A percentile compares a stretch with the other conserved stretches of the same genome.
phyloP scores from a whole-genome alignment of 2,888 invertebrate genomes.

The Hydropsyche betteni region DNA sequence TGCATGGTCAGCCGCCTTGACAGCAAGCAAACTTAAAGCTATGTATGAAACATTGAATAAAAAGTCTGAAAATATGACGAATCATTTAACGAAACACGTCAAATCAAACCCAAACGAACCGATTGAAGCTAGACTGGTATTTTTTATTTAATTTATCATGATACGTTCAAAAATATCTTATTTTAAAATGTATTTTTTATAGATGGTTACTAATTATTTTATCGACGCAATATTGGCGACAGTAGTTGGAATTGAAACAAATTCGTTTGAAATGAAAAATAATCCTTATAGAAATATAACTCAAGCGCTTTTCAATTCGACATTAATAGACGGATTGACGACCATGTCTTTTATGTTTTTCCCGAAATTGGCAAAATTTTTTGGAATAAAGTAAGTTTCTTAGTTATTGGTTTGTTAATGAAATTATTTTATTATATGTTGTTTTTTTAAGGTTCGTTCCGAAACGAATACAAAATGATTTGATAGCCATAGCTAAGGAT shows the following conservation, averaged over 20 bases:
- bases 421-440: not conserved
- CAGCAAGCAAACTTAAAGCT: constrained; percentile 43
- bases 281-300: constrained; percentile 47
- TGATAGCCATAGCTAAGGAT: constrained; percentile 46
- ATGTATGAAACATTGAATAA: constrained; percentile 39
- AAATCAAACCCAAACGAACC: constrained; percentile 38
- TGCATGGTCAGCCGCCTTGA: constrained; percentile 49
- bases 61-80: constrained; percentile 40
- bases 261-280: constrained; percentile 43
- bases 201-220: constrained; percentile 47
- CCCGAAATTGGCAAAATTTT: constrained; percentile 39
- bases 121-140: constrained; percentile 46
- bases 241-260: constrained; percentile 44
- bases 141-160: constrained; percentile 1
- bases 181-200: constrained; percentile 25
- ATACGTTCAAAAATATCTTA: constrained; percentile 6
- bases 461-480: constrained; percentile 39
- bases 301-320: constrained; percentile 44
- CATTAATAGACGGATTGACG: constrained; percentile 43
- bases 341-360: constrained; percentile 37
- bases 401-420: too few relatives aligned
- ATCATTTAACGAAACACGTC: constrained; percentile 42
- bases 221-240: constrained; percentile 46
- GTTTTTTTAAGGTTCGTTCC: constrained; percentile 47
- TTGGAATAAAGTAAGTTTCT: constrained; percentile 39